Conservation (phyloP, 2,888 invertebrate genomes). For the Dermolepida albohirtum region DNA sequence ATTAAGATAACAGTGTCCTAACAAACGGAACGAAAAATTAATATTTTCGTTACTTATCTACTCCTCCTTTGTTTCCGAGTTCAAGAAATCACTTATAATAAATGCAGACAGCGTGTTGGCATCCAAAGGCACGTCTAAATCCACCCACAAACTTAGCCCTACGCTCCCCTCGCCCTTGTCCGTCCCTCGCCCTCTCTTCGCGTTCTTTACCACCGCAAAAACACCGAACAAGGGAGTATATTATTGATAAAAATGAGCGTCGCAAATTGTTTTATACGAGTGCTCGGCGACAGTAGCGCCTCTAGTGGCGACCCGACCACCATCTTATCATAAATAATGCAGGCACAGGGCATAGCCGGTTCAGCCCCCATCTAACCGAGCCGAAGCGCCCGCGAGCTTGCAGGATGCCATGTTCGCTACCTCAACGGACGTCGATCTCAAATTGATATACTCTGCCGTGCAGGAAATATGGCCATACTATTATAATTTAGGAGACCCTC, state of each 20-base stretch:
- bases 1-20: too few species aligned
- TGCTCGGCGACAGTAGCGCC: slow-evolving; percentile 58
- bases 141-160: slow-evolving; percentile 40
- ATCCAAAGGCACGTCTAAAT: slow-evolving; percentile 45
- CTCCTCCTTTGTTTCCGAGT: slow-evolving; percentile 1
- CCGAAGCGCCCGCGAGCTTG: slow-evolving; percentile 47
- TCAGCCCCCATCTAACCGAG: slow-evolving; percentile 33
- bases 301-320: slow-evolving; percentile 49
- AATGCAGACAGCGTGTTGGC: slow-evolving; percentile 50
- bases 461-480: slow-evolving; percentile 50
- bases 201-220: slow-evolving; percentile 18
- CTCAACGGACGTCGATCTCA: slow-evolving; percentile 52
- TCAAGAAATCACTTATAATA: slow-evolving; percentile 33
- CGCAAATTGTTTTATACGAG: slow-evolving; percentile 64
- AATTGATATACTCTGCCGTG: slow-evolving; percentile 53
- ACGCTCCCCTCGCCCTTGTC: background rate
- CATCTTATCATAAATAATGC: slow-evolving; percentile 62
- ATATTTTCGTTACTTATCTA: background rate
- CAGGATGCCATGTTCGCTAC: slow-evolving; percentile 25
- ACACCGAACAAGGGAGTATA: slow-evolving; percentile 58
- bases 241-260: slow-evolving; percentile 64
- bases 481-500: slow-evolving; percentile 44
- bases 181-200: background rate
- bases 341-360: slow-evolving; percentile 43
- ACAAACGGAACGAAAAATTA: too few species aligned